These are phyloP conservation scores for Aphelocoma coerulescens DNA, from an alignment of 2,113 vertebrate species.

Conservation along the genomic window DNA sequence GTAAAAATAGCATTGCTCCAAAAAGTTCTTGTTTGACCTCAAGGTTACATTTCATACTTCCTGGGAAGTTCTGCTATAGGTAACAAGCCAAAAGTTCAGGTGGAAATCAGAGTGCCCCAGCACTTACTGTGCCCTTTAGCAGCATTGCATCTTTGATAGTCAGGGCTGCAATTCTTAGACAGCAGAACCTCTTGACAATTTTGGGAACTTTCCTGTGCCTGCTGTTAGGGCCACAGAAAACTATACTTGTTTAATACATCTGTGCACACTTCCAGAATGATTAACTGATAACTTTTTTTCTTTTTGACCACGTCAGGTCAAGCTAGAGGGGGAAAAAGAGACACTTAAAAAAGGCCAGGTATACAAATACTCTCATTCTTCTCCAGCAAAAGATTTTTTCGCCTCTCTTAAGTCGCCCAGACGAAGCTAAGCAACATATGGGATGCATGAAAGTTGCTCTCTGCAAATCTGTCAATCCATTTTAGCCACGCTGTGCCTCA, in stretches of 20 bases:
- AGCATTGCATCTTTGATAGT: neutral
- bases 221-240: neutral
- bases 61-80: neutral
- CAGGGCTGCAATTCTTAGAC: neutral
- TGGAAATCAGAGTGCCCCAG: neutral
- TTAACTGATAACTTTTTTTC: neutral
- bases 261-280: neutral
- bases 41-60: neutral
- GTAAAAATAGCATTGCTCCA: neutral
- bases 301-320: neutral
- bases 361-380: neutral
- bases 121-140: neutral
- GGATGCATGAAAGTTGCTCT: conserved; percentile 25
- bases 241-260: neutral
- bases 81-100: neutral
- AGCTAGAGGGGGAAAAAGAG: neutral
- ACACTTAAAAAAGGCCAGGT: neutral
- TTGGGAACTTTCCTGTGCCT: neutral
- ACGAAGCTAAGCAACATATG: conserved; percentile 27
- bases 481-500: neutral
- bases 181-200: neutral
- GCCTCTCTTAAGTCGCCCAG: neutral
- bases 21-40: neutral
- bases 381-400: neutral
- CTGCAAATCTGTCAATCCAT: neutral